phyloP scores from a whole-genome alignment of 2,797 vertebrate genomes.

The Coregonus suidteri region DNA sequence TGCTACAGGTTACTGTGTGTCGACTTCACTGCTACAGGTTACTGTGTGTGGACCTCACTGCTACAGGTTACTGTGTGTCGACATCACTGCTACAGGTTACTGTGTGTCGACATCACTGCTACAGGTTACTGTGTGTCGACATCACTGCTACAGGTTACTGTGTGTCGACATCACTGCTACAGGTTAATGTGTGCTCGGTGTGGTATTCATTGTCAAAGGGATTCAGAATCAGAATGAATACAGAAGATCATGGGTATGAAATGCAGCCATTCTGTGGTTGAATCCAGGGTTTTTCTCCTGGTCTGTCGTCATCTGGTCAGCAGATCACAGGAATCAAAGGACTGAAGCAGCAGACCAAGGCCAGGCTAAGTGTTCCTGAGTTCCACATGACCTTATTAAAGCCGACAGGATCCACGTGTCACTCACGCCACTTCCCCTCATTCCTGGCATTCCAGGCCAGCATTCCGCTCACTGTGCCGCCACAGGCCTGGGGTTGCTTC shows the following conservation, averaged over 20 bases:
- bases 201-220: no score
- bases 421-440: slow-evolving; percentile 49
- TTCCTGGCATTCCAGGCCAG: slow-evolving; percentile 65
- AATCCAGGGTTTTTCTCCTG: neutral
- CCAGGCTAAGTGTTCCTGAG: slow-evolving; percentile 31
- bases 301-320: neutral
- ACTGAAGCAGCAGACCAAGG: slow-evolving; percentile 34
- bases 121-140: no score
- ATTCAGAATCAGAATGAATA: neutral
- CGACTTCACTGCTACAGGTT: no score
- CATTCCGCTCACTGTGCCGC: slow-evolving; percentile 3
- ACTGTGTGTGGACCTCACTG: no score
- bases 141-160: no score
- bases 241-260: neutral
- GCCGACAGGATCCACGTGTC: slow-evolving; percentile 63
- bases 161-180: no score
- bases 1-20: no score
- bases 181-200: no score
- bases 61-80: no score
- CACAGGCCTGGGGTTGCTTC: slow-evolving; percentile 7
- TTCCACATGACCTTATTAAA: slow-evolving; percentile 57
- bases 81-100: no score
- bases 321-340: slow-evolving; percentile 28
- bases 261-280: neutral
- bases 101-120: no score